These are phyloP conservation scores for Microcebus ravelobensis DNA, from an alignment of 2,113 vertebrate genomes.

Conservation along the genomic window DNA sequence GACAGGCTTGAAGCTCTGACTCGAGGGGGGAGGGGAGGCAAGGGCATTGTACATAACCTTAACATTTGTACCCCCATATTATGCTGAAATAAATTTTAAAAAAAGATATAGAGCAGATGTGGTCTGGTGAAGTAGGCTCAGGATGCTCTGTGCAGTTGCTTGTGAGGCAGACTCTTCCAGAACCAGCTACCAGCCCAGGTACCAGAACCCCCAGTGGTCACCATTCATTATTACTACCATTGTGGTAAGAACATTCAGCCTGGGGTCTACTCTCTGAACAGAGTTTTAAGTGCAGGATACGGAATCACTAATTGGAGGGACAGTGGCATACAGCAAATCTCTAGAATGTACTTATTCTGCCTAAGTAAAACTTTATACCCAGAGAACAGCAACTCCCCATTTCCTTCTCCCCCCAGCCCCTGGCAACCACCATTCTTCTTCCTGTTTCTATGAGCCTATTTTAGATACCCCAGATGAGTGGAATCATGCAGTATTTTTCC, in stretches of 20 bases:
- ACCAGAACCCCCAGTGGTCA: neutral
- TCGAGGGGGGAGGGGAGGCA: too few species aligned
- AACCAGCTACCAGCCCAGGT: neutral
- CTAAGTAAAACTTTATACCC: neutral
- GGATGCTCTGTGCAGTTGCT: neutral
- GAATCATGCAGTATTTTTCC: neutral
- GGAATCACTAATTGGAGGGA: neutral
- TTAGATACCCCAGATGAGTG: neutral
- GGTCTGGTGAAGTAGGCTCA: neutral
- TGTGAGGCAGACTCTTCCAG: neutral
- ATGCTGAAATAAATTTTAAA: too few species aligned
- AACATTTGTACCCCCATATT: too few species aligned
- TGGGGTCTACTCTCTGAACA: neutral
- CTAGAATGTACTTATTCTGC: neutral
- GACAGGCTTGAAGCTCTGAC: too few species aligned
- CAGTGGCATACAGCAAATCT: neutral
- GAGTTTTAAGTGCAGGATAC: neutral
- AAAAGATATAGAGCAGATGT: too few species aligned
- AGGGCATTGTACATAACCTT: too few species aligned
- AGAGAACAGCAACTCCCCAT: neutral
- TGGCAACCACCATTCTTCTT: neutral
- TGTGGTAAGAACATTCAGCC: neutral
- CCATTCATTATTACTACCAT: neutral
- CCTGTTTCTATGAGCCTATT: neutral
- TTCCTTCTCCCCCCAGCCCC: neutral